Evolutionary conservation across 2,797 vertebrate species (phyloP), one percentile per base, ranked within the genome.

Genomic region (Megalops cyprinoides): DNA sequence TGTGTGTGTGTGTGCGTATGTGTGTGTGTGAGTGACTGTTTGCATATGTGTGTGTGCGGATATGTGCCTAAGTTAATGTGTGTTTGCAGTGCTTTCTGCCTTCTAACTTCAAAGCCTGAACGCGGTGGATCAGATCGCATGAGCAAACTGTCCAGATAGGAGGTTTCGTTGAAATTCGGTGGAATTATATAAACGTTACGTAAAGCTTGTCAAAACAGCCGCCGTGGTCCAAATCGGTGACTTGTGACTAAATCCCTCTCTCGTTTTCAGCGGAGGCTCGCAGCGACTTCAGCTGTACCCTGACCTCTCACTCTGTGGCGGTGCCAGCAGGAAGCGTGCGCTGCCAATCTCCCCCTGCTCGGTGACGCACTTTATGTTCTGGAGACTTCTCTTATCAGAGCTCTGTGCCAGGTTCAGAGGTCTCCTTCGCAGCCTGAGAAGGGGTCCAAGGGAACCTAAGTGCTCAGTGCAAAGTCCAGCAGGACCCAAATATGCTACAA

Each of bases 361-460:
- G 25, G 18, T 77, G 76, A 77, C 55, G 76, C 76, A 77, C 53
- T 42, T 62, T 56, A 34, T 71, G 37, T 42, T 56, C 9, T 75
- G 77, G 23, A 49, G 23, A 79, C n/a, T 28, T 65, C 28, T 85
- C 83, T 84, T 87, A 88, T 89, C 87, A 84, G 69, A 49, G 34
- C 46, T 80, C 18, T 69, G 67, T 79, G 74, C 60, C 51, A 53
- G 65, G 80, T 75, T 48, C 73, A 79, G 53, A 85, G 77, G 79
- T 85, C 76, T 69, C 80, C 55, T 74, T 71, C 73, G 42, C 86
- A 79, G 87, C 18, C 84, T 86, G 83, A 89, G 71, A 85, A 9
- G 9, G 55, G 10, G 88, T 88, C 85, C 84, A 87, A n/a, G 89
- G 90, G 86, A 85, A 58, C 85, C 87, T 34, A 44, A 75, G 20